Percentiles rank a stretch among this genome's conserved stretches.
Conservation (phyloP, 2,797 vertebrate species). For the Gadopsis bispinosus region DNA sequence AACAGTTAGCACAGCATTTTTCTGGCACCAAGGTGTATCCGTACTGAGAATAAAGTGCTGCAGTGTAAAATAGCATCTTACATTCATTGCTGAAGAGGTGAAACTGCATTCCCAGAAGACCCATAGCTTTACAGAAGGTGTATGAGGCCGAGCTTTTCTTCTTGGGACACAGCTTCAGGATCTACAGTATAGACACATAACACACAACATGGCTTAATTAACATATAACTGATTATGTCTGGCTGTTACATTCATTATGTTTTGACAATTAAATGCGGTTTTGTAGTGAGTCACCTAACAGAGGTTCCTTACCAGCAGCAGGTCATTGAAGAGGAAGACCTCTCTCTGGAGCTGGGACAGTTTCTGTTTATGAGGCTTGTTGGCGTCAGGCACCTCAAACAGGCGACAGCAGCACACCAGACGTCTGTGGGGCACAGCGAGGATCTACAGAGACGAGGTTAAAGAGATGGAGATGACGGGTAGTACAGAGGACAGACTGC, state of each 20-base stretch:
- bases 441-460: constrained; percentile 84
- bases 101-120: constrained; percentile 97
- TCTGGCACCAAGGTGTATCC: constrained; percentile 7
- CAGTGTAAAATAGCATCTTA: constrained; percentile 80
- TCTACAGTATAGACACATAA: constrained; percentile 80
- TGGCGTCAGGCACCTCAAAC: constrained; percentile 96
- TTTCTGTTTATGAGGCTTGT: constrained; percentile 98
- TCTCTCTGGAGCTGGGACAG: constrained; percentile 97
- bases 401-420: constrained; percentile 98
- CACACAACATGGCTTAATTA: constrained; percentile 14
- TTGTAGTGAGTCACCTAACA: not conserved
- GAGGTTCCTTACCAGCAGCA: constrained; percentile 91
- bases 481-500: constrained; percentile 39
- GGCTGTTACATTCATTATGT: not conserved
- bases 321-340: constrained; percentile 98
- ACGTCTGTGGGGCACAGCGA: constrained; percentile 95
- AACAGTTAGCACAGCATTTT: constrained; percentile 53
- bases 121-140: constrained; percentile 96
- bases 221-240: not conserved
- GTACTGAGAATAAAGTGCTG: constrained; percentile 43
- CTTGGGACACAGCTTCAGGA: constrained; percentile 97
- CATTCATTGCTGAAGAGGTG: constrained; percentile 99
- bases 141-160: constrained; percentile 98
- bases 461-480: constrained; percentile 61
- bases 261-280: not conserved